Conservation (phyloP, 2,113 vertebrate genomes). For the Podarcis muralis region DNA sequence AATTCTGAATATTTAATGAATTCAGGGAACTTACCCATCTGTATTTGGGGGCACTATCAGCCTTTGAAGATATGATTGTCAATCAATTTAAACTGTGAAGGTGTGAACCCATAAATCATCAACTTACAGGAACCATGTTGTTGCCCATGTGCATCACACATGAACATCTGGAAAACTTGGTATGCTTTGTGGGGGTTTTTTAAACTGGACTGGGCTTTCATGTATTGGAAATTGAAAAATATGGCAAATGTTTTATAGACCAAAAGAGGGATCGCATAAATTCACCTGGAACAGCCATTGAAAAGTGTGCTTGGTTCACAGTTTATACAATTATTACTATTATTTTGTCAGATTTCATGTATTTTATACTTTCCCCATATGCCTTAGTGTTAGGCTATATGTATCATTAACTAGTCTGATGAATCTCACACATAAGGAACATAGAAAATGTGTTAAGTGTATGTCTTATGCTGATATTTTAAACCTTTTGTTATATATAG, state of each 20-base stretch:
- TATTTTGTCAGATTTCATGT: conserved; percentile 1
- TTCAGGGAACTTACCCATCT: background rate
- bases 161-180: background rate
- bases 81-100: background rate
- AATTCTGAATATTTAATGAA: background rate
- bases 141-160: background rate
- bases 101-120: background rate
- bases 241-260: background rate
- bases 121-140: background rate
- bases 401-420: background rate
- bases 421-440: conserved; percentile 1
- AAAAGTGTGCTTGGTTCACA: conserved; percentile 5
- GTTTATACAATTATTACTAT: background rate
- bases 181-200: background rate
- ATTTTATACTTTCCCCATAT: background rate
- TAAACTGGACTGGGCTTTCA: background rate
- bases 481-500: background rate
- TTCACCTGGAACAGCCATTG: background rate
- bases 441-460: background rate
- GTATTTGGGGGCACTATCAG: background rate
- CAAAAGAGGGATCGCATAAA: background rate
- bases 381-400: background rate
- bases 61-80: background rate
- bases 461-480: background rate
- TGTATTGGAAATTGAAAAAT: background rate